phyloP scores from a whole-genome alignment of 2,888 invertebrate genomes.

The Stomorhina lunata region DNA sequence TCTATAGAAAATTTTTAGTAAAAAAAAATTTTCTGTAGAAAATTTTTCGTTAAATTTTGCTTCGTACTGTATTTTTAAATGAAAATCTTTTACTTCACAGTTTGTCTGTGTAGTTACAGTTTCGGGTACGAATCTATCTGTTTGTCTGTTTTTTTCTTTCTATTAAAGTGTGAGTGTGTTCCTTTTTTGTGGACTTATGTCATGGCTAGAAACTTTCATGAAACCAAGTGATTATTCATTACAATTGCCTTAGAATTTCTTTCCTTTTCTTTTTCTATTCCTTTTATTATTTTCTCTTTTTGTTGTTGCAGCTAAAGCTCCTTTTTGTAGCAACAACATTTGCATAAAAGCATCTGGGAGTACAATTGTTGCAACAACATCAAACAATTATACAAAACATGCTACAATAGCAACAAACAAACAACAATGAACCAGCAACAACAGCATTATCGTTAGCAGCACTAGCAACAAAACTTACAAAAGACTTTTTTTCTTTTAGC shows the following conservation, averaged over 20 bases:
- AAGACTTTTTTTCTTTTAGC: slow-evolving; percentile 64
- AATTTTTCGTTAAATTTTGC: no score
- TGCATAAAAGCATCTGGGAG: slow-evolving; percentile 62
- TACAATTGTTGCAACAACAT: slow-evolving; percentile 64
- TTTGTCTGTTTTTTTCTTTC: background rate
- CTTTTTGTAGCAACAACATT: slow-evolving; percentile 49
- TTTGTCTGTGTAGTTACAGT: no score
- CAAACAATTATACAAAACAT: slow-evolving; percentile 64
- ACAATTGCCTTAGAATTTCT: slow-evolving; percentile 47
- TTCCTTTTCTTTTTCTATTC: background rate
- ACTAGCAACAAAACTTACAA: slow-evolving; percentile 27
- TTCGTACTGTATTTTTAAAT: no score
- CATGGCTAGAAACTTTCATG: slow-evolving; percentile 40
- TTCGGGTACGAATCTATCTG: no score
- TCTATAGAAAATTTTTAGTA: no score
- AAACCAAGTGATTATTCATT: slow-evolving; percentile 60
- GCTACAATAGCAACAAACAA: slow-evolving; percentile 59
- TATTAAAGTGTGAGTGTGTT: background rate
- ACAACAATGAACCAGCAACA: slow-evolving; percentile 26
- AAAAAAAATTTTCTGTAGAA: no score
- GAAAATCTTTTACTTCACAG: no score
- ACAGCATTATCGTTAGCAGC: slow-evolving; percentile 66
- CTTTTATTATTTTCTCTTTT: background rate
- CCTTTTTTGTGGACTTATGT: background rate
- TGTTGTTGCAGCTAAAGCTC: slow-evolving; percentile 14